Percentiles rank a stretch among this genome's conserved stretches.
These are phyloP conservation scores for Ecdyonurus torrentis DNA, from an alignment of 2,888 invertebrate genomes.

Conservation along the genomic window DNA sequence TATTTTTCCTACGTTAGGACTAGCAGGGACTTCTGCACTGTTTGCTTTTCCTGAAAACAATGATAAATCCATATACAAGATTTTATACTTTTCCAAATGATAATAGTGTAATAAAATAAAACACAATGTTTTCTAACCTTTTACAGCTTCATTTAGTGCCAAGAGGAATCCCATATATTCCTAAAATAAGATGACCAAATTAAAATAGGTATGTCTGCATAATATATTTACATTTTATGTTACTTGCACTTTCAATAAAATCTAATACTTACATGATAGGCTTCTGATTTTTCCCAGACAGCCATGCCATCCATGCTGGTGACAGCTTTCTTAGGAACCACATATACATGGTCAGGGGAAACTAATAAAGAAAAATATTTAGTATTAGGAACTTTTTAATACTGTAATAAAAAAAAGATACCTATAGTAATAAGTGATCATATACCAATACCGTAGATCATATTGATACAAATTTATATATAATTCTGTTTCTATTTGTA, in stretches of 20 bases:
- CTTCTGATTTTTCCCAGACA: constrained; percentile 70
- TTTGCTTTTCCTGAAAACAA: constrained; percentile 38
- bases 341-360: constrained; percentile 39
- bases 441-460: too few relatives aligned
- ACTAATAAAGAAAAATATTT: too few relatives aligned
- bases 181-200: constrained; percentile 24
- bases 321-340: constrained; percentile 45
- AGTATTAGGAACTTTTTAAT: too few relatives aligned
- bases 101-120: too few relatives aligned
- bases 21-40: constrained; percentile 41
- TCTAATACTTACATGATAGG: constrained; percentile 46
- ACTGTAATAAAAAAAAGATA: too few relatives aligned
- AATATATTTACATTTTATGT: neutral
- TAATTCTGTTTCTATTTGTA: too few relatives aligned
- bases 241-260: neutral
- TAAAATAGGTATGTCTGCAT: neutral
- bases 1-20: constrained; percentile 41
- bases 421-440: too few relatives aligned
- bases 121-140: constrained; percentile 25
- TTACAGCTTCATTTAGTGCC: constrained; percentile 71
- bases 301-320: constrained; percentile 52
- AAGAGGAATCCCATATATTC: constrained; percentile 78
- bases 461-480: too few relatives aligned
- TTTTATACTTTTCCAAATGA: neutral
- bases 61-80: neutral